Percentiles rank a stretch among this genome's conserved stretches.
phyloP scores from a whole-genome alignment of 2,797 vertebrate species.

The Philypnodon macrostomus region DNA sequence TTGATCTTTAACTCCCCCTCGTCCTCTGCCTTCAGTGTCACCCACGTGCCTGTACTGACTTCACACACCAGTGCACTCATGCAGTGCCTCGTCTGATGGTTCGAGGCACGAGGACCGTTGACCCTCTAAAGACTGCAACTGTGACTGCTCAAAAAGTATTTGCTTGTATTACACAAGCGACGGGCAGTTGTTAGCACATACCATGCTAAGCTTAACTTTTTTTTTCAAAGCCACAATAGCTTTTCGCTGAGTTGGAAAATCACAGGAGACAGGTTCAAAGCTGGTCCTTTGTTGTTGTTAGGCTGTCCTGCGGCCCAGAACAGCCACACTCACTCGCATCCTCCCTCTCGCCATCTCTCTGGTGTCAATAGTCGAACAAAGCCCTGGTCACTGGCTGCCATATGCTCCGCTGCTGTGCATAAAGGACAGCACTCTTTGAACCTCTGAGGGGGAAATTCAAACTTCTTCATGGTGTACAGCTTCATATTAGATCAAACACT shows the following conservation, averaged over 20 bases:
- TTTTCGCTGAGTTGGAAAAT: slow-evolving; percentile 92
- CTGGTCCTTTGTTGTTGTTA: slow-evolving; percentile 81
- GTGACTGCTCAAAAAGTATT: slow-evolving; percentile 78
- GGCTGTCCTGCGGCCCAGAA: slow-evolving; percentile 66
- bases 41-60: slow-evolving; percentile 10
- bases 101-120: slow-evolving; percentile 29
- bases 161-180: slow-evolving; percentile 81
- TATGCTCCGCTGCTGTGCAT: slow-evolving; percentile 62
- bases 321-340: slow-evolving; percentile 66
- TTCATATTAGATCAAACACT: slow-evolving; percentile 8
- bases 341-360: slow-evolving; percentile 67
- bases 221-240: slow-evolving; percentile 81
- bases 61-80: slow-evolving; percentile 9
- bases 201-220: slow-evolving; percentile 89
- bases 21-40: slow-evolving; percentile 6
- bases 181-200: slow-evolving; percentile 85
- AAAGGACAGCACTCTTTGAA: slow-evolving; percentile 64
- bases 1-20: not conserved
- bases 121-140: slow-evolving; percentile 60
- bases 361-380: slow-evolving; percentile 76
- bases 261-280: slow-evolving; percentile 89
- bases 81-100: slow-evolving; percentile 22
- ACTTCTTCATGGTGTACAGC: slow-evolving; percentile 48
- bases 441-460: slow-evolving; percentile 47
- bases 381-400: slow-evolving; percentile 68